Conservation (phyloP, 2,888 invertebrate species). For the Smittia aterrima region DNA sequence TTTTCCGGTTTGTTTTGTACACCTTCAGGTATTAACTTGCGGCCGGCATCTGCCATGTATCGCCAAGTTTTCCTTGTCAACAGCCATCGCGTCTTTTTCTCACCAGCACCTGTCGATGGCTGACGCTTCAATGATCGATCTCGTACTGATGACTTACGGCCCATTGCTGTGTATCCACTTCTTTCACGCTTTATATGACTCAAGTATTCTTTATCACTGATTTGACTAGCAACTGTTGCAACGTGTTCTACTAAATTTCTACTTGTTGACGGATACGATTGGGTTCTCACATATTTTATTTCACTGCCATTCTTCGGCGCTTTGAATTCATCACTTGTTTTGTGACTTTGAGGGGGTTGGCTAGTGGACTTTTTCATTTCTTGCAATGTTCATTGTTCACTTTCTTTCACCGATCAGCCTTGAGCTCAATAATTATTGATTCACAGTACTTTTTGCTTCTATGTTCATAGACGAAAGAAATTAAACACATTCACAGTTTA, state of each 20-base stretch:
- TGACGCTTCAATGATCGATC: slow-evolving; percentile 31
- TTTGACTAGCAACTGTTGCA: slow-evolving; percentile 40
- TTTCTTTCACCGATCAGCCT: background rate
- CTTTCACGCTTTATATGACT: slow-evolving; percentile 28
- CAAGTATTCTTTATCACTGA: slow-evolving; percentile 41
- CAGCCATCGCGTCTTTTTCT: slow-evolving; percentile 62
- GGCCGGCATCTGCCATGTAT: slow-evolving; percentile 89
- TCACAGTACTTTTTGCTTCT: background rate
- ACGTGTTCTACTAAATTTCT: slow-evolving; percentile 39
- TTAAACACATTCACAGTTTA: too few relatives aligned
- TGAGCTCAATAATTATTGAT: background rate
- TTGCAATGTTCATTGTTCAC: slow-evolving; percentile 27
- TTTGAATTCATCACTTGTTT: background rate
- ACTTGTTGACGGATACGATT: slow-evolving; percentile 34
- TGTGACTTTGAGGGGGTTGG: slow-evolving; percentile 15
- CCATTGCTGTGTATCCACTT: background rate
- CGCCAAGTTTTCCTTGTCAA: slow-evolving; percentile 86
- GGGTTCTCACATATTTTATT: slow-evolving; percentile 37
- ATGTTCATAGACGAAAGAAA: too few relatives aligned
- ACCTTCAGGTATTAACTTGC: slow-evolving; percentile 80
- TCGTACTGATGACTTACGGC: slow-evolving; percentile 30
- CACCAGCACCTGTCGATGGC: slow-evolving; percentile 1
- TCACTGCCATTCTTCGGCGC: slow-evolving; percentile 32
- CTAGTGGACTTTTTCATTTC: slow-evolving; percentile 30
- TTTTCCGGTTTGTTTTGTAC: slow-evolving; percentile 71